These are phyloP conservation scores for Muraenolepis orangiensis DNA, from an alignment of 2,797 vertebrate species.

Conservation along the genomic window DNA sequence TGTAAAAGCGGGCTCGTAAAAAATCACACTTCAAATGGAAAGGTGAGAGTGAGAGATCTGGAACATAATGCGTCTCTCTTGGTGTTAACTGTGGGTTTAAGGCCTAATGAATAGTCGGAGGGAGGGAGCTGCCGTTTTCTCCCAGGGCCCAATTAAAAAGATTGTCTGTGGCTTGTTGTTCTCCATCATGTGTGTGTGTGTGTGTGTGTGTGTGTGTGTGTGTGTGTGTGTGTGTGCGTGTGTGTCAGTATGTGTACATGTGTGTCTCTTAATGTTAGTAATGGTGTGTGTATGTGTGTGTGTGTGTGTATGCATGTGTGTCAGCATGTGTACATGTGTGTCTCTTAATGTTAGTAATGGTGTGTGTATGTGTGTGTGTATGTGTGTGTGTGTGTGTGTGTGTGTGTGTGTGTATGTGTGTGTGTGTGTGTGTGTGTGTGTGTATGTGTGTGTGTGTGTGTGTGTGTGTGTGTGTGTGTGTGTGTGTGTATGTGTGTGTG, in stretches of 20 bases:
- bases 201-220: constrained; percentile 2
- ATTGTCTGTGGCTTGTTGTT: constrained; percentile 41
- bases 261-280: too few relatives aligned
- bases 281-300: background rate
- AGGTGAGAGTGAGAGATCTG: constrained; percentile 5
- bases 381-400: background rate
- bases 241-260: background rate
- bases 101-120: constrained; percentile 66
- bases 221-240: background rate
- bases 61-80: constrained; percentile 50
- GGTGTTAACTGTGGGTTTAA: constrained; percentile 70
- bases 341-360: background rate
- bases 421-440: too few relatives aligned
- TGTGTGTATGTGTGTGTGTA: background rate
- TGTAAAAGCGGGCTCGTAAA: background rate
- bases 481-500: background rate
- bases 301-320: background rate
- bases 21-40: constrained; percentile 5
- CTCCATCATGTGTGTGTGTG: background rate
- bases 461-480: background rate
- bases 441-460: too few relatives aligned
- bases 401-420: background rate
- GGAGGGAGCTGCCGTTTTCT: constrained; percentile 71
- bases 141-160: constrained; percentile 73
- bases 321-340: background rate